Percentiles rank a stretch among this genome's conserved stretches.
phyloP scores from a whole-genome alignment of 2,888 invertebrate genomes.

The Hybos culiciformis region DNA sequence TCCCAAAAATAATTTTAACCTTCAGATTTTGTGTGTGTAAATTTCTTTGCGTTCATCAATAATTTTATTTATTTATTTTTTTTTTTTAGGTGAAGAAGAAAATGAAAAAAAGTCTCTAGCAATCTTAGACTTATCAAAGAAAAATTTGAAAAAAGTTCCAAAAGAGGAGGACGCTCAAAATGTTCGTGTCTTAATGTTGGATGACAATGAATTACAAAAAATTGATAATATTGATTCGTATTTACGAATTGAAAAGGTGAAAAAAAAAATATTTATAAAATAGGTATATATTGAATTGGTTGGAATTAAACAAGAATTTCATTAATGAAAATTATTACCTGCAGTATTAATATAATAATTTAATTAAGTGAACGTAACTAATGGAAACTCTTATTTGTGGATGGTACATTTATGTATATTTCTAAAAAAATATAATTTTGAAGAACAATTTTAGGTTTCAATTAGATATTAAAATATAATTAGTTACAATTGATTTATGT shows the following conservation, averaged over 20 bases:
- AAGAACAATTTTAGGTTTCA: too few species aligned
- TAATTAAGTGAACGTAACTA: not conserved
- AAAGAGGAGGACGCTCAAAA: constrained; percentile 51
- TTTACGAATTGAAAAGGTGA: constrained; percentile 61
- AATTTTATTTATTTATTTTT: not conserved
- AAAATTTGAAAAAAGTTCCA: constrained; percentile 69
- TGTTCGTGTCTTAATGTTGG: constrained; percentile 57
- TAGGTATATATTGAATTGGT: not conserved
- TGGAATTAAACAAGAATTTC: not conserved
- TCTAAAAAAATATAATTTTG: not conserved
- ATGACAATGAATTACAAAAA: constrained; percentile 76
- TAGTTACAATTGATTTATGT: too few species aligned
- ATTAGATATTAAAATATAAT: too few species aligned
- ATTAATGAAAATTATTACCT: not conserved
- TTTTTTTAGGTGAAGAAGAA: constrained; percentile 28
- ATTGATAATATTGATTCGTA: constrained; percentile 79
- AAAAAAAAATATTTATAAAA: not conserved
- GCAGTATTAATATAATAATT: not conserved
- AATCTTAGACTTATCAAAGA: constrained; percentile 67
- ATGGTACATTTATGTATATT: not conserved
- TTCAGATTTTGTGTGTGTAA: too few species aligned
- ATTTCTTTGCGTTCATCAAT: too few species aligned
- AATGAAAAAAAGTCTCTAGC: constrained; percentile 33
- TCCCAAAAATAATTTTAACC: too few species aligned
- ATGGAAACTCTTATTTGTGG: not conserved